phyloP scores from a whole-genome alignment of 2,888 invertebrate genomes.

The Pyrrhosoma nymphula region DNA sequence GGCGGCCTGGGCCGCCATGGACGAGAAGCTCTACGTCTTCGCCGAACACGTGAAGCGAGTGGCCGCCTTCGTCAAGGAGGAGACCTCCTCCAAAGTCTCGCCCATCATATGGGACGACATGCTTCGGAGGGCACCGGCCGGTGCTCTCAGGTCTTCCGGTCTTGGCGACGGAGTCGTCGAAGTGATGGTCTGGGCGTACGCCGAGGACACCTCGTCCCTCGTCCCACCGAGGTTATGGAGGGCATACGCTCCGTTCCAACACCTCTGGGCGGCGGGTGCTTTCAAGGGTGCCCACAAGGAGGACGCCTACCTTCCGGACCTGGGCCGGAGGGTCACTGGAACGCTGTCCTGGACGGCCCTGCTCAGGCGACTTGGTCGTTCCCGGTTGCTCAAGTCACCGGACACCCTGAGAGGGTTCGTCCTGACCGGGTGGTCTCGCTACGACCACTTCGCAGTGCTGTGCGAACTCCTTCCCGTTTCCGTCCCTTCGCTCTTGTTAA shows the following conservation, averaged over 20 bases:
- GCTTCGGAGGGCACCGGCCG: slow-evolving; percentile 81
- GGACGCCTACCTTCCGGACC: slow-evolving; percentile 62
- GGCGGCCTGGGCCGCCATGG: slow-evolving; percentile 68
- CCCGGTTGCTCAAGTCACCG: slow-evolving; percentile 18
- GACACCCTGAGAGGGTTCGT: slow-evolving; percentile 82
- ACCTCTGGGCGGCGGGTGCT: slow-evolving; percentile 90
- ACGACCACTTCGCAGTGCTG: slow-evolving; percentile 83
- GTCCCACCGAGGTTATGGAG: slow-evolving; percentile 80
- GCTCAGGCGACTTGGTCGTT: slow-evolving; percentile 28
- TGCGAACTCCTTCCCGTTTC: slow-evolving; percentile 84
- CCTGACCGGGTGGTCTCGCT: slow-evolving; percentile 87
- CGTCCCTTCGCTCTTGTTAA: slow-evolving; percentile 83
- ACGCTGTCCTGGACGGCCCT: slow-evolving; percentile 65
- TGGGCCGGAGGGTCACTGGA: slow-evolving; percentile 27
- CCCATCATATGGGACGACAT: slow-evolving; percentile 92
- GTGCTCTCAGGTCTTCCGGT: slow-evolving; percentile 78
- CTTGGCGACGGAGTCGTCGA: slow-evolving; percentile 80
- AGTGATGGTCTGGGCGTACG: slow-evolving; percentile 87
- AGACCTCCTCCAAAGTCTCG: slow-evolving; percentile 78
- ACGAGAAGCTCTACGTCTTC: slow-evolving; percentile 71
- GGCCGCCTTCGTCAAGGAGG: slow-evolving; percentile 76
- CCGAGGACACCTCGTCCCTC: slow-evolving; percentile 75
- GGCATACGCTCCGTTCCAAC: slow-evolving; percentile 82
- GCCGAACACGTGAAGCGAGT: slow-evolving; percentile 74
- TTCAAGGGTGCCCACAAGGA: slow-evolving; percentile 79